Base-by-base conservation (phyloP, 2,113 vertebrate genomes). In the Atrichornis clamosus region DNA sequence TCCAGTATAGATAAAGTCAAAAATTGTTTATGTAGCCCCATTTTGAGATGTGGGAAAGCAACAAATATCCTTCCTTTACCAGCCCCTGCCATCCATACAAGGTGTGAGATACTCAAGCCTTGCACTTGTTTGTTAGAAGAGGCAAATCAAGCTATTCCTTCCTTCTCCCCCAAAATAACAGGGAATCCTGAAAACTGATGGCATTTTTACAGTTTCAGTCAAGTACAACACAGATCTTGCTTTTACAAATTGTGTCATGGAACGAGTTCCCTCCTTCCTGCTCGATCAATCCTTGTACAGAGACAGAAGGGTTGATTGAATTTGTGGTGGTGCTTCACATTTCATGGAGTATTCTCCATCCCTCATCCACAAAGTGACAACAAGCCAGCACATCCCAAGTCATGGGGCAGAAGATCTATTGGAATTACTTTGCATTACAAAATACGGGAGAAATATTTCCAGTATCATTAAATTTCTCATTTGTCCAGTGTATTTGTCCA, bases 401-500 rank as follows among this genome's bases (percentile, higher is more conserved):
- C 64, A 60, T 5, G 19, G 58, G n/a, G 56, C 35, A 26, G 82
- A 81, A 81, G 53, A 84, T 64, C 89, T 35, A 10, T 5, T 75
- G 82, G 68, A 93, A 93, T 94, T 80, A 92, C 72, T 91, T 47
- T 56, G 60, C 52, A 52, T 94, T 72, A 92, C 41, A 39, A 53
- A 94, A 74, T 30, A 86, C 32, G 13, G 49, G 21, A 90, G 83
- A 93, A 93, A 95, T 72, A 69, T 81, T 94, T 94, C 96, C 87
- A 72, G 55, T 84, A 78, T 46, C 56, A 81, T 94, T 95, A 97
- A 77, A 96, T 96, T 96, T 84, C 83, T 96, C 93, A 88, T 97
- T 96, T 95, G 79, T 68, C 73, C 62, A 50, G 23, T 39, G 74
- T 26, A 44, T 86, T 93, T 94, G 91, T 90, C 90, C 59, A 79